These are phyloP conservation scores for Pristionchus fissidentatus DNA, from an alignment of 2,888 invertebrate species.

Conservation along the genomic window DNA sequence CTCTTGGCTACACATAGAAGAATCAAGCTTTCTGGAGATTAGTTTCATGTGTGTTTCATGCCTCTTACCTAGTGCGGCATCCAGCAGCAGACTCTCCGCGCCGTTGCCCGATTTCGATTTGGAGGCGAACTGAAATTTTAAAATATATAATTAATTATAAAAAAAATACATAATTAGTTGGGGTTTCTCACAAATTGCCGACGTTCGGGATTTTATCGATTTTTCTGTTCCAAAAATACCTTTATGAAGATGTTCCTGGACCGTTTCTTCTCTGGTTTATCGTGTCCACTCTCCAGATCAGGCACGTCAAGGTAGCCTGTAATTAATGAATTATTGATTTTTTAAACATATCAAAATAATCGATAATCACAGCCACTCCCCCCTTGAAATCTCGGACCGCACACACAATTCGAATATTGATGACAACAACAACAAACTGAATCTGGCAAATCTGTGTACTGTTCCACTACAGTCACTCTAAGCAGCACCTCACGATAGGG, in stretches of 20 bases:
- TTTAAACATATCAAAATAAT: background rate
- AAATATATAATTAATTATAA: background rate
- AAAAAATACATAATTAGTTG: too few species aligned
- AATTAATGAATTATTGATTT: background rate
- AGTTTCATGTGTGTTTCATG: too few species aligned
- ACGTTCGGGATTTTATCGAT: too few species aligned
- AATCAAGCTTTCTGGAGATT: too few species aligned
- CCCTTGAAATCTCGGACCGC: background rate
- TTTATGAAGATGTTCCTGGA: conserved; percentile 51
- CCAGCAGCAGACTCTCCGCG: conserved; percentile 34
- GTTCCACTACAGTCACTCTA: too few species aligned
- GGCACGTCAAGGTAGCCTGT: conserved; percentile 74
- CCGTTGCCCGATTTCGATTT: conserved; percentile 37
- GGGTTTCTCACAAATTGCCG: too few species aligned
- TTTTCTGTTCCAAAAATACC: conserved; percentile 3
- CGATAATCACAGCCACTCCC: background rate
- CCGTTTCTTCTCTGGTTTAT: conserved; percentile 54
- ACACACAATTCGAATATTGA: background rate
- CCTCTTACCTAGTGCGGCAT: background rate
- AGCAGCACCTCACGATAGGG: too few species aligned
- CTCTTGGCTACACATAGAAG: too few species aligned
- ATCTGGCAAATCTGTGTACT: too few species aligned
- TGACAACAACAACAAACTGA: too few species aligned
- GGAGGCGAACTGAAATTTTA: conserved; percentile 19
- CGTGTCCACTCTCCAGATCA: conserved; percentile 60